These are phyloP conservation scores for Melipona bicolor DNA, from an alignment of 2,888 invertebrate genomes.

Conservation along the genomic window DNA sequence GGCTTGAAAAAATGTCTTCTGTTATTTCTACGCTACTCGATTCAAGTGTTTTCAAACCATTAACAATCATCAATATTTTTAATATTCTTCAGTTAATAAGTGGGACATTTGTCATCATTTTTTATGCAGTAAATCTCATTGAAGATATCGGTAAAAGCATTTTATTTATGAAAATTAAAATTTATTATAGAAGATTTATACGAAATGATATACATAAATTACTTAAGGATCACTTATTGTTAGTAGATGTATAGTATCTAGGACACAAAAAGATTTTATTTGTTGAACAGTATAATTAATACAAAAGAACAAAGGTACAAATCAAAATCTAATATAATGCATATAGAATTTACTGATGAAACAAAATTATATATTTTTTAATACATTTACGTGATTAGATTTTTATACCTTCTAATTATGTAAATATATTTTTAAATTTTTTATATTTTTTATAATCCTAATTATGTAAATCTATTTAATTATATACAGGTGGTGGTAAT, in stretches of 20 bases:
- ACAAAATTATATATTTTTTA: too few species aligned
- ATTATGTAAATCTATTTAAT: background rate
- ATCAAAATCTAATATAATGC: background rate
- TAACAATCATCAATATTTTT: slow-evolving; percentile 90
- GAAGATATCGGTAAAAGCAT: slow-evolving; percentile 84
- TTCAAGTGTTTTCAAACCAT: slow-evolving; percentile 89
- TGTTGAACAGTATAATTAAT: background rate
- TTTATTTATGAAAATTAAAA: background rate
- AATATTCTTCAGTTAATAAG: slow-evolving; percentile 90
- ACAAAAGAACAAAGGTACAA: background rate
- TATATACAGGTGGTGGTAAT: slow-evolving; percentile 83
- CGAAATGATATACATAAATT: too few species aligned
- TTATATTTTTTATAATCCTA: background rate
- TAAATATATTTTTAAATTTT: too few species aligned
- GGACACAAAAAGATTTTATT: background rate
- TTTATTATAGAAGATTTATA: too few species aligned
- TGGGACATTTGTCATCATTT: slow-evolving; percentile 91
- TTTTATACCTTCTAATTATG: too few species aligned
- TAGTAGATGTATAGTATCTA: background rate
- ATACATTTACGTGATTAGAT: too few species aligned
- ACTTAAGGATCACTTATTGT: background rate
- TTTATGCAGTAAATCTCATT: slow-evolving; percentile 91
- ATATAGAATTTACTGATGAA: too few species aligned
- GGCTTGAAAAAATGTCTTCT: slow-evolving; percentile 63
- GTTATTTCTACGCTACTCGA: slow-evolving; percentile 84